Evolutionary conservation across 2,888 invertebrate genomes (phyloP).

Genomic region (Arrhopalites spinosus): DNA sequence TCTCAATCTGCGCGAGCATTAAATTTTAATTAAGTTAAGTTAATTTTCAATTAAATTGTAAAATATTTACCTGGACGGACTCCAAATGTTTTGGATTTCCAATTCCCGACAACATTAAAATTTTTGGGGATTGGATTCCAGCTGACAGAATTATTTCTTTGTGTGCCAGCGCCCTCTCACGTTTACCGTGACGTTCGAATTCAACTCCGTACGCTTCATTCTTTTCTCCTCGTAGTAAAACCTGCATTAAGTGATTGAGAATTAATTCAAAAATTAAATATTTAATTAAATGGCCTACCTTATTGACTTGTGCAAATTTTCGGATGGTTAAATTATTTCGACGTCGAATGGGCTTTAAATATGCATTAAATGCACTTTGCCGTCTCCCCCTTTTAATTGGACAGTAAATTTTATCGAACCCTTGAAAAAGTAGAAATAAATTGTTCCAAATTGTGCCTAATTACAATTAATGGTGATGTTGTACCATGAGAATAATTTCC

Average conservation of each 20-base stretch:
- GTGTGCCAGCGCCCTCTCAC: constrained; percentile 44
- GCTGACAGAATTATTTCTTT: constrained; percentile 52
- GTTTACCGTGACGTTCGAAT: constrained; percentile 46
- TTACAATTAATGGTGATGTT: too few species aligned
- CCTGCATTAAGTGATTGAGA: constrained; percentile 21
- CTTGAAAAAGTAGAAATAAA: constrained; percentile 21
- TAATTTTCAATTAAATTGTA: too few species aligned
- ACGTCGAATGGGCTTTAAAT: constrained; percentile 40
- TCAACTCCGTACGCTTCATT: constrained; percentile 52
- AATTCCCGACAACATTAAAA: constrained; percentile 50
- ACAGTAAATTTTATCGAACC: constrained; percentile 42
- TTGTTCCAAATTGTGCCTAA: too few species aligned
- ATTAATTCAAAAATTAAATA: neutral
- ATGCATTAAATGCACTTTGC: constrained; percentile 47
- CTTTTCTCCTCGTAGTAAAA: constrained; percentile 40
- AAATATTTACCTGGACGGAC: neutral
- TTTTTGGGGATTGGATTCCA: constrained; percentile 48
- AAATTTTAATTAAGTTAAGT: too few species aligned
- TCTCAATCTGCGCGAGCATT: constrained; percentile 40
- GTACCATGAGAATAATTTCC: constrained; percentile 42
- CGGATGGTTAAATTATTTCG: constrained; percentile 43
- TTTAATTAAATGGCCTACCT: too few species aligned
- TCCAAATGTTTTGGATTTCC: constrained; percentile 32
- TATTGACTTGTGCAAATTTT: constrained; percentile 49
- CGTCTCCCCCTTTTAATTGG: constrained; percentile 45